Percentiles rank a stretch among this genome's conserved stretches.
Evolutionary conservation across 2,113 vertebrate genomes (phyloP).

Genomic region (Marcusenius ussheri): DNA sequence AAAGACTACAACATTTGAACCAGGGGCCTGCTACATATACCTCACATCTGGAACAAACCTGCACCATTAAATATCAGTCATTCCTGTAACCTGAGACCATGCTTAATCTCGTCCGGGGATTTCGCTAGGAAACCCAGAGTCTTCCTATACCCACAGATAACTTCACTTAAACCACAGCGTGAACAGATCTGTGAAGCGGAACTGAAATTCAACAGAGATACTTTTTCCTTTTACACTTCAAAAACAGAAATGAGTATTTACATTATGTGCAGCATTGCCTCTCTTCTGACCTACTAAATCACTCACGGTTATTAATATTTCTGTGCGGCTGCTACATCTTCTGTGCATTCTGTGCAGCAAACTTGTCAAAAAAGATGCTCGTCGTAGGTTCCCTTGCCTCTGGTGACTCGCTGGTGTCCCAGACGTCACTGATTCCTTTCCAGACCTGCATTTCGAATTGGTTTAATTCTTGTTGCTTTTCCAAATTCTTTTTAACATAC

Average conservation of each 20-base stretch:
- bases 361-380: not conserved
- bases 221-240: not conserved
- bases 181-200: not conserved
- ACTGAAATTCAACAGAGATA: not conserved
- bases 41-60: not conserved
- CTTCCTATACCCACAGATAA: not conserved
- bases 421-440: not conserved
- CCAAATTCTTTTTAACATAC: not conserved
- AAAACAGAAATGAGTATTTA: slow-evolving; percentile 1
- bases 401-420: not conserved
- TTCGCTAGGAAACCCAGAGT: not conserved
- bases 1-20: not conserved
- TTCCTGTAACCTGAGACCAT: not conserved
- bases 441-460: not conserved
- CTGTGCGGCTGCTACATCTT: not conserved
- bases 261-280: not conserved
- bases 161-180: not conserved
- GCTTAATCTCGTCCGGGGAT: not conserved
- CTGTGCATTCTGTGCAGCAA: not conserved
- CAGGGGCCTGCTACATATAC: not conserved
- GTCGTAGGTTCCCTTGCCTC: not conserved
- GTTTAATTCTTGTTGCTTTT: not conserved
- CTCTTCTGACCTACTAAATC: not conserved
- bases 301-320: not conserved
- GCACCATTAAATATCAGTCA: not conserved